Evolutionary conservation across 1,140 invertebrate genomes (phyloP).

Genomic region (Euura lappo): DNA sequence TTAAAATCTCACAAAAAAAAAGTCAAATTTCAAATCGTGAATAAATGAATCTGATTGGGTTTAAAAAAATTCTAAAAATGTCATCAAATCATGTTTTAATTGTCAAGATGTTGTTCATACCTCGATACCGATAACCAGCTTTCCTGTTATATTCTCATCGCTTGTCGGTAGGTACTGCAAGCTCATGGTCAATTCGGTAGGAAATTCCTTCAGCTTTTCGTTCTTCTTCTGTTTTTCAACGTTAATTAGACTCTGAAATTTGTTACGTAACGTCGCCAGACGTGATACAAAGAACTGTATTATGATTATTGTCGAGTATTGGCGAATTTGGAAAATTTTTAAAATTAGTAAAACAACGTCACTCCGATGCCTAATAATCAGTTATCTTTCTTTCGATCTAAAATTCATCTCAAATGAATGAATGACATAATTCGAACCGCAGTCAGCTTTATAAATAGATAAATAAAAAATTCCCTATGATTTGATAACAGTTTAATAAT

Average conservation of each 20-base stretch:
- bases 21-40: too few relatives aligned
- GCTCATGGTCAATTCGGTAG: conserved; percentile 54
- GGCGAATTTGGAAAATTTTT: conserved; percentile 8
- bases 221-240: conserved; percentile 40
- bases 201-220: conserved; percentile 48
- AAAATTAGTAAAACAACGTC: conserved; percentile 21
- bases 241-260: conserved; percentile 45
- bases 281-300: background rate
- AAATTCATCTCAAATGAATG: too few relatives aligned
- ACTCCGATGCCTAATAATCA: background rate
- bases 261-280: background rate
- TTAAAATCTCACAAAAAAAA: too few relatives aligned
- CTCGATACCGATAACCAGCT: conserved; percentile 56
- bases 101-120: conserved; percentile 26
- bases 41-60: too few relatives aligned
- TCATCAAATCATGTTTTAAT: too few relatives aligned
- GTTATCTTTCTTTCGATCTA: too few relatives aligned
- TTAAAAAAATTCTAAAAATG: too few relatives aligned
- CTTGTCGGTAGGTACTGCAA: conserved; percentile 50
- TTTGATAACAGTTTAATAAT: conserved; percentile 5
- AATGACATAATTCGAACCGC: too few relatives aligned
- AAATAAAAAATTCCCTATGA: too few relatives aligned
- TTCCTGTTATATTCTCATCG: conserved; percentile 43
- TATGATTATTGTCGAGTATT: background rate
- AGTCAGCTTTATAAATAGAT: too few relatives aligned